Evolutionary conservation across 1,140 invertebrate genomes (phyloP), one percentile per base, ranked within the genome.

Genomic region (Tetramorium parvispinum): DNA sequence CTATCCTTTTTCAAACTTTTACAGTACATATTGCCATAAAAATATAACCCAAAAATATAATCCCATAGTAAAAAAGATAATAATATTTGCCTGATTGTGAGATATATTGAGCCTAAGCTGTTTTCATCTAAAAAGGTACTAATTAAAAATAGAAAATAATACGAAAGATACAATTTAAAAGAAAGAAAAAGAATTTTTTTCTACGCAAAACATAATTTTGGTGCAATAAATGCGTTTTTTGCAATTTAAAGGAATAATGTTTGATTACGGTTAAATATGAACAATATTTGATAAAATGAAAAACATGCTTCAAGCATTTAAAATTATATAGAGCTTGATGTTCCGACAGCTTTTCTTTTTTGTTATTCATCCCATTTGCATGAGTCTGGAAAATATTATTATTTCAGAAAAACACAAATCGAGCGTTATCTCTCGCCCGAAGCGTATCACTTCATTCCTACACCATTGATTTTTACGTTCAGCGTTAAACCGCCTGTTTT

Each of bases 401-500:
- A 83, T 49, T 83, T 61, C 68, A 75, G 68, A 61, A 46, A 83
- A 83, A 83, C 53, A 75, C 27, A 83, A 24, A 73, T 59, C 40
- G 40, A 73, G 53, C 40, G 40, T 73, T 75, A 73, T 83, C 68
- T 70, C 21, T 57, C 40, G 51, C 66, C 24, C 18, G 66, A 21
- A 57, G 66, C 51, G 53, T 59, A 73, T 81, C 37, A 40, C 24
- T 32, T 82, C 66, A 46, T 21, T 75, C 46, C 21, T 61, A 53
- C 27, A 24, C 8, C 79, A 70, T 55, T 73, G 79, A 83, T 83
- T 83, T 83, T 75, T 73, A 75, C 43, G 53, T 46, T 71, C 65
- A 59, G 71, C 37, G 24, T 82, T 73, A 82, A 75, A 73, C 21
- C 53, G 68, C n/a, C 40, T 59, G 66, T 71, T 82, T 81, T 83